Evolutionary conservation across 2,888 invertebrate genomes (phyloP).

Genomic region (Temnothorax rugatulus): DNA sequence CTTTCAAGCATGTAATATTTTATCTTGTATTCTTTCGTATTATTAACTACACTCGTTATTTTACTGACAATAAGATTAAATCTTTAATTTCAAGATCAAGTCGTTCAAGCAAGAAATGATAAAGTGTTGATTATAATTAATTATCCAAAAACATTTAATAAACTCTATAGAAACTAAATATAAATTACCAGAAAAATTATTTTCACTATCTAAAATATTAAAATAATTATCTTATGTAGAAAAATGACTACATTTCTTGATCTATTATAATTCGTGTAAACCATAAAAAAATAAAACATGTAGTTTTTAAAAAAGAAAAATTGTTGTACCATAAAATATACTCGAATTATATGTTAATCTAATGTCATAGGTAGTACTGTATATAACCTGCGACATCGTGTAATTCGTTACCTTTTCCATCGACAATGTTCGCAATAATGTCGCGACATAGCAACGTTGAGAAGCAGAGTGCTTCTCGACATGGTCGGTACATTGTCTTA

Average conservation of each 20-base stretch:
- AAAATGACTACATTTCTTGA: neutral
- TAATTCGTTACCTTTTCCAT: slow-evolving; percentile 16
- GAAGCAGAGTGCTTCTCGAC: neutral
- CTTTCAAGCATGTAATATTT: neutral
- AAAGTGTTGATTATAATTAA: neutral
- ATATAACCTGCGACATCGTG: neutral
- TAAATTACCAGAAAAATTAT: neutral
- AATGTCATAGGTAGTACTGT: neutral
- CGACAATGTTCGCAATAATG: slow-evolving; percentile 9
- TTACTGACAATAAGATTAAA: neutral
- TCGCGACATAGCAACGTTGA: slow-evolving; percentile 1
- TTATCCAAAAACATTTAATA: neutral
- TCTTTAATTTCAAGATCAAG: neutral
- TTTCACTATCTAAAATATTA: neutral
- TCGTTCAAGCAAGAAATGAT: neutral
- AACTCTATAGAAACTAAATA: neutral
- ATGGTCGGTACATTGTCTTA: slow-evolving; percentile 39
- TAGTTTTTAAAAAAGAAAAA: neutral
- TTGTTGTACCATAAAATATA: neutral
- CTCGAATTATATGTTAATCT: neutral
- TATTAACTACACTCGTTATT: neutral
- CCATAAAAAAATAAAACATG: neutral
- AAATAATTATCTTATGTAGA: neutral
- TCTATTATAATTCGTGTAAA: neutral
- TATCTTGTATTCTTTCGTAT: neutral